These are phyloP conservation scores for Sebastes minor DNA, from an alignment of 2,797 vertebrate genomes.

Conservation along the genomic window DNA sequence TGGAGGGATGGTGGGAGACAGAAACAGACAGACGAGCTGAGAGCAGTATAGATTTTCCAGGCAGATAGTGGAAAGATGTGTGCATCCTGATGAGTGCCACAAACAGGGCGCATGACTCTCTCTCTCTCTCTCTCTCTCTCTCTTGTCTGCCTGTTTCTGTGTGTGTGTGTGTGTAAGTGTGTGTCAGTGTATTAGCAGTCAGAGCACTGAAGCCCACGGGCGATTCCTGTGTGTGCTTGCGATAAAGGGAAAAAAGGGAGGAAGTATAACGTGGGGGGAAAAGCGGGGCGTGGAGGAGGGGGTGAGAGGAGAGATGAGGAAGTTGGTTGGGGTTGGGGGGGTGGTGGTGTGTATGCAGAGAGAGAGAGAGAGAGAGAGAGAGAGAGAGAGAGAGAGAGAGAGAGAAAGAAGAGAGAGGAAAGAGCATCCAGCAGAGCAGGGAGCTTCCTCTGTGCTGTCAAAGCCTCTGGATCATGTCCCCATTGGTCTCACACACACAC, in stretches of 20 bases:
- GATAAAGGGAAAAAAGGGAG: slow-evolving; percentile 83
- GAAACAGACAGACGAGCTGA: slow-evolving; percentile 27
- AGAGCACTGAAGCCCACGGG: slow-evolving; percentile 82
- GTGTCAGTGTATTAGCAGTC: slow-evolving; percentile 82
- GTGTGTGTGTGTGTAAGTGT: slow-evolving; percentile 50
- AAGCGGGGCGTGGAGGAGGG: slow-evolving; percentile 17
- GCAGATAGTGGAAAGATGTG: slow-evolving; percentile 73
- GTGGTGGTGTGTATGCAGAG: too few species aligned
- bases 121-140: slow-evolving; percentile 31
- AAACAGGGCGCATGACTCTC: slow-evolving; percentile 61
- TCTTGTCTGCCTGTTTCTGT: slow-evolving; percentile 54
- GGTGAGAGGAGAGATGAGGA: slow-evolving; percentile 52
- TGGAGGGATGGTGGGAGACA: slow-evolving; percentile 31
- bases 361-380: neutral
- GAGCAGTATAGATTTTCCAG: slow-evolving; percentile 72
- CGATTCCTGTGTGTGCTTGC: slow-evolving; percentile 86
- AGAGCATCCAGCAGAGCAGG: slow-evolving; percentile 76
- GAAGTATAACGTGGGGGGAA: slow-evolving; percentile 76
- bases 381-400: slow-evolving; percentile 1
- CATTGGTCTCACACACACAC: slow-evolving; percentile 63
- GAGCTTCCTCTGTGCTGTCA: slow-evolving; percentile 82
- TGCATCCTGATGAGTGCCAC: slow-evolving; percentile 69
- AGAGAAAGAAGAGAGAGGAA: slow-evolving; percentile 42
- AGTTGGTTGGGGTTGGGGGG: slow-evolving; percentile 45
- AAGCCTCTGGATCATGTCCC: slow-evolving; percentile 81